These are phyloP conservation scores for Drosophila antonietae DNA, from an alignment of 2,888 invertebrate genomes.

Conservation along the genomic window DNA sequence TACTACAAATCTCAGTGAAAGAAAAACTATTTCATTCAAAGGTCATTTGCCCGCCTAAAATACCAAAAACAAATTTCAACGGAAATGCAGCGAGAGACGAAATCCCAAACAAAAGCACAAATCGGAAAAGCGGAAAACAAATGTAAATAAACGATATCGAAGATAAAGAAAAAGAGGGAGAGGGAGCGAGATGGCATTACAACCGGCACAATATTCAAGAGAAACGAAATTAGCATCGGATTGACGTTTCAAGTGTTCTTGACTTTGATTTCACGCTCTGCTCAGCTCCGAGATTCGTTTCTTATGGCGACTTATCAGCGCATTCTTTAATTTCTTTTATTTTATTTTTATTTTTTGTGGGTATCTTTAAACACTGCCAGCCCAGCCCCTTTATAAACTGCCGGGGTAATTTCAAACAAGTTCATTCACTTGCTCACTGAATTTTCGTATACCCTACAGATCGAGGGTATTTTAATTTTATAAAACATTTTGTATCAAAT, in stretches of 20 bases:
- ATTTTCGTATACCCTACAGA: neutral
- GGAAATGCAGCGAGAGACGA: conserved; percentile 54
- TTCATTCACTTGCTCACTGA: conserved; percentile 70
- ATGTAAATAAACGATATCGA: conserved; percentile 19
- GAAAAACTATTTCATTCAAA: conserved; percentile 26
- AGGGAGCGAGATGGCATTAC: conserved; percentile 13
- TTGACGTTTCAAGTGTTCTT: conserved; percentile 57
- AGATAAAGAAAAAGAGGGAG: conserved; percentile 14
- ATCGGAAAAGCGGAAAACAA: conserved; percentile 28
- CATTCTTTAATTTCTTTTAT: conserved; percentile 39
- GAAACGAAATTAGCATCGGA: conserved; percentile 52
- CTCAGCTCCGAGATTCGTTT: conserved; percentile 32
- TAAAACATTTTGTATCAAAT: neutral
- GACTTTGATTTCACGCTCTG: conserved; percentile 66
- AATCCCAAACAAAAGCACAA: conserved; percentile 28
- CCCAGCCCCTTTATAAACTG: neutral
- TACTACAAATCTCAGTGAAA: neutral
- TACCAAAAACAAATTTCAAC: conserved; percentile 40
- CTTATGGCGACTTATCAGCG: conserved; percentile 47
- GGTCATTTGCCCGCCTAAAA: conserved; percentile 55
- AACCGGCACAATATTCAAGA: conserved; percentile 28
- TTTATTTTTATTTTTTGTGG: conserved; percentile 1
- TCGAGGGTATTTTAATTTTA: neutral
- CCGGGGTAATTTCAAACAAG: conserved; percentile 63
- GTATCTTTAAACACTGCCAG: conserved; percentile 26